These are phyloP conservation scores for Acanthurus lineatus DNA, from an alignment of 2,797 vertebrate genomes.

Conservation along the genomic window DNA sequence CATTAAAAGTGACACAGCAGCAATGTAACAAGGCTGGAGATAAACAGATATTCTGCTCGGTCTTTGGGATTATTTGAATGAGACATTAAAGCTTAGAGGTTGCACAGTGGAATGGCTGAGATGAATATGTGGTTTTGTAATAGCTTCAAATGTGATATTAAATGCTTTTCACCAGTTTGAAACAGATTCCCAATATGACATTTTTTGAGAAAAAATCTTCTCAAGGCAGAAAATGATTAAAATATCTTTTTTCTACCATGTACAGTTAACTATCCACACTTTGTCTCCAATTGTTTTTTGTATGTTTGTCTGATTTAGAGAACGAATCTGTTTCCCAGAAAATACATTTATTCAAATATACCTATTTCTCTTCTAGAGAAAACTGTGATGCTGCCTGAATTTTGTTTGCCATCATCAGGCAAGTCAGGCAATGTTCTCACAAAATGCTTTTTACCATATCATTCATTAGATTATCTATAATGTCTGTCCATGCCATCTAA, in stretches of 20 bases:
- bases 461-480: not conserved
- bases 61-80: conserved; percentile 21
- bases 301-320: not conserved
- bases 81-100: conserved; percentile 12
- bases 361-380: too few species aligned
- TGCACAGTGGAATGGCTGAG: not conserved
- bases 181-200: not conserved
- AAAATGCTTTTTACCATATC: not conserved
- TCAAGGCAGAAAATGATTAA: not conserved
- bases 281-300: not conserved
- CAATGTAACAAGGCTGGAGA: conserved; percentile 27
- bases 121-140: conserved; percentile 19
- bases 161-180: not conserved
- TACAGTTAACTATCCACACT: not conserved
- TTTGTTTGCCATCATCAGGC: too few species aligned
- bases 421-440: not conserved
- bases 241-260: not conserved
- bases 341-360: not conserved
- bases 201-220: not conserved
- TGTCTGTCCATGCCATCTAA: not conserved
- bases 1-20: conserved; percentile 26
- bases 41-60: conserved; percentile 25
- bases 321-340: not conserved
- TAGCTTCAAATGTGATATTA: conserved; percentile 13
- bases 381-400: too few species aligned